These are phyloP conservation scores for Phorcus lineatus DNA, from an alignment of 2,888 invertebrate species.

Conservation along the genomic window DNA sequence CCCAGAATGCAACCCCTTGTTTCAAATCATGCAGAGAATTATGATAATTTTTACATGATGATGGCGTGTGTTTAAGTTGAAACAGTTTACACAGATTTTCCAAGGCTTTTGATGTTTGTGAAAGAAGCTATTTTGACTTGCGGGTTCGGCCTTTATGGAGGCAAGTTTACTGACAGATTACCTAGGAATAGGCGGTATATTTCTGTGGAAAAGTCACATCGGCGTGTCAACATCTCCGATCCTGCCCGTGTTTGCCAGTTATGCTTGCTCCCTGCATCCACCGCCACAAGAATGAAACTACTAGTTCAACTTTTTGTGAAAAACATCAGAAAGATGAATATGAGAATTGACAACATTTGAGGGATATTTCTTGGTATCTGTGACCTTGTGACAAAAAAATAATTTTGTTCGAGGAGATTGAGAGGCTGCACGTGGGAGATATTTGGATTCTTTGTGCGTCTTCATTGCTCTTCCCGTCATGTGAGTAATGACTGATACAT, in stretches of 20 bases:
- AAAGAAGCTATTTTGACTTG: neutral
- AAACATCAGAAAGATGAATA: no score
- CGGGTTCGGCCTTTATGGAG: neutral
- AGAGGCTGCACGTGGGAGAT: no score
- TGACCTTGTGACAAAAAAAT: neutral
- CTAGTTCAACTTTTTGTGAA: no score
- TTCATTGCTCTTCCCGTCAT: no score
- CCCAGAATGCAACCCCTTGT: neutral
- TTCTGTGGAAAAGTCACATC: neutral
- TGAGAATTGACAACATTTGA: neutral
- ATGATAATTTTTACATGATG: slow-evolving; percentile 7
- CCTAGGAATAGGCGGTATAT: neutral
- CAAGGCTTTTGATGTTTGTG: neutral
- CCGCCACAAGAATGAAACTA: no score
- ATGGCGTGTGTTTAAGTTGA: neutral
- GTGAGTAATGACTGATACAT: no score
- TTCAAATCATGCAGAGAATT: slow-evolving; percentile 7
- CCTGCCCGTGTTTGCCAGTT: neutral
- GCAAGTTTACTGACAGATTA: neutral
- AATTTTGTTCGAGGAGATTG: no score
- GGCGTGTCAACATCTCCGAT: neutral
- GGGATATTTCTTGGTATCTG: neutral
- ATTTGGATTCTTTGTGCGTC: no score
- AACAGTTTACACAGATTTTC: neutral
- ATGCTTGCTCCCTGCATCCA: neutral